Conservation (phyloP, 53 echinoderm and acorn worm genomes). For the Antedon mediterranea region DNA sequence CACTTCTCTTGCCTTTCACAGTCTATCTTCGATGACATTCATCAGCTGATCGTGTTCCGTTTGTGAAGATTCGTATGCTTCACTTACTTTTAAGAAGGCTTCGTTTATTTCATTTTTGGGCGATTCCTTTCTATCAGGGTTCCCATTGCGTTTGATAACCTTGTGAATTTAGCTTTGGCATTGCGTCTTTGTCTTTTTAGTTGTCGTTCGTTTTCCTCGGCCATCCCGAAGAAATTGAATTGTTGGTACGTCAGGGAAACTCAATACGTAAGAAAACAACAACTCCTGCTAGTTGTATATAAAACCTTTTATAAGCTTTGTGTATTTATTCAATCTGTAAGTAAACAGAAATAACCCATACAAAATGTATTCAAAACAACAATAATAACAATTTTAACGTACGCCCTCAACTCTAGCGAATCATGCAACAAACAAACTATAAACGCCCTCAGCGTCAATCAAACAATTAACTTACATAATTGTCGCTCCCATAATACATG, state of each 20-base stretch:
- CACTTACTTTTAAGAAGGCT: background rate
- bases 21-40: constrained; percentile 14
- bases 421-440: no score
- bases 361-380: no score
- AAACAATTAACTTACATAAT: no score
- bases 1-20: constrained; percentile 24
- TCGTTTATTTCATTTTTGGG: background rate
- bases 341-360: no score
- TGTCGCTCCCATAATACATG: no score
- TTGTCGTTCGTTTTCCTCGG: background rate
- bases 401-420: no score
- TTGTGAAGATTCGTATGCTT: background rate
- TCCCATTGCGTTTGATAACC: background rate
- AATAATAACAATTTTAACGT: no score
- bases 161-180: background rate
- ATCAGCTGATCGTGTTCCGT: background rate
- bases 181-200: background rate
- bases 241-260: background rate
- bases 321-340: background rate
- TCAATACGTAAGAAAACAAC: background rate
- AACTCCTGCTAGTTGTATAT: background rate
- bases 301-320: background rate
- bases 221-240: background rate
- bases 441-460: no score
- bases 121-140: background rate